phyloP scores from a whole-genome alignment of 1,140 invertebrate species.

The Dendroctonus ponderosae region DNA sequence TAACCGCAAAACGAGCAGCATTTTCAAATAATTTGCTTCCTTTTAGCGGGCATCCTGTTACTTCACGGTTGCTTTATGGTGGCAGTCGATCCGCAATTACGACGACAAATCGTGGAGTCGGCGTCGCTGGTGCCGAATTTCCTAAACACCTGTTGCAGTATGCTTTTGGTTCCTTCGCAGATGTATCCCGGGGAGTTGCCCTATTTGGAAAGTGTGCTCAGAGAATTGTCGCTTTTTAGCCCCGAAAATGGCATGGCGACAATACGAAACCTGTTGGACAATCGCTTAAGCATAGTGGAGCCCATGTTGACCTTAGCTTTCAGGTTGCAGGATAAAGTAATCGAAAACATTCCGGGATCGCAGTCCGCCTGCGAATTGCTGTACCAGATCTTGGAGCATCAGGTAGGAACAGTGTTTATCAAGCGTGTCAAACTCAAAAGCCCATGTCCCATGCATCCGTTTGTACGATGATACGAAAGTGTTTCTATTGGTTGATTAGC shows the following conservation, averaged over 20 bases:
- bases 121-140: conserved; percentile 67
- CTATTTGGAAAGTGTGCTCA: conserved; percentile 62
- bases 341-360: conserved; percentile 46
- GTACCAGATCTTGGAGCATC: conserved; percentile 66
- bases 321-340: conserved; percentile 39
- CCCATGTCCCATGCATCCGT: no score
- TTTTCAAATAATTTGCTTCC: no score
- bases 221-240: conserved; percentile 62
- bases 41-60: conserved; percentile 49
- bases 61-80: conserved; percentile 66
- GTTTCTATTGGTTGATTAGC: conserved; percentile 89
- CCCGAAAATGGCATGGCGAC: conserved; percentile 59
- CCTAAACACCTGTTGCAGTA: conserved; percentile 70
- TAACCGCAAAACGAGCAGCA: no score
- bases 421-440: conserved; percentile 2
- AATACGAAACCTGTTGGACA: conserved; percentile 61
- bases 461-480: no score
- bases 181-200: conserved; percentile 61
- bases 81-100: conserved; percentile 51
- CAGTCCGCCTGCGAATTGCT: conserved; percentile 79
- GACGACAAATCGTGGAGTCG: conserved; percentile 53
- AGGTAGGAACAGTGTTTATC: conserved; percentile 33
- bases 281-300: conserved; percentile 47
- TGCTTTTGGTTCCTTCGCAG: conserved; percentile 68
- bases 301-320: conserved; percentile 40